These are phyloP conservation scores for Limnothrissa miodon DNA, from an alignment of 2,113 vertebrate genomes.

Conservation along the genomic window DNA sequence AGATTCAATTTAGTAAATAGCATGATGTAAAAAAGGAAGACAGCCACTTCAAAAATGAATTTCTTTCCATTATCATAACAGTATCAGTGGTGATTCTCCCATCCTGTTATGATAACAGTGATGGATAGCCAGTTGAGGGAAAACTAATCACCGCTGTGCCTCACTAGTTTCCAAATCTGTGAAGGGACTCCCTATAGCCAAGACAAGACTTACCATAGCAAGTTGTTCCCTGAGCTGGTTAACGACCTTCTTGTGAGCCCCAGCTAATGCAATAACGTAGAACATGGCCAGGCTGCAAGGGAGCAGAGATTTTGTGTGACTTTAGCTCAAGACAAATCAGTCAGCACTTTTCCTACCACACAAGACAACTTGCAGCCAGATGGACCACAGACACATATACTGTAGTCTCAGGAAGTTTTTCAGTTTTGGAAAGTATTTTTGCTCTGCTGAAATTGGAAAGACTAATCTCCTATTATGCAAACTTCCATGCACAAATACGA, in stretches of 20 bases:
- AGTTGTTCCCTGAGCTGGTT: conserved; percentile 87
- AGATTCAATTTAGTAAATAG: too few species aligned
- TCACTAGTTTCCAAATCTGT: not conserved
- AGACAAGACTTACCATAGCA: conserved; percentile 76
- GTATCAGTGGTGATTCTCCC: too few species aligned
- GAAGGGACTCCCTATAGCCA: not conserved
- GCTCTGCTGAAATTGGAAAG: too few species aligned
- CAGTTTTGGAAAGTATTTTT: not conserved
- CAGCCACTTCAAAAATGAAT: too few species aligned
- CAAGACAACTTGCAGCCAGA: not conserved
- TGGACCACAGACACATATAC: not conserved
- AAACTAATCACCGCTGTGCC: not conserved
- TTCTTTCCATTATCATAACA: too few species aligned
- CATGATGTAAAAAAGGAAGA: too few species aligned
- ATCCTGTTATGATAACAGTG: not conserved
- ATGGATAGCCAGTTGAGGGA: not conserved
- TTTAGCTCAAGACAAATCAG: not conserved
- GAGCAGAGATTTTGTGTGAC: not conserved
- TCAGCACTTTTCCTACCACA: conserved; percentile 18
- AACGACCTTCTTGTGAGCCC: conserved; percentile 86
- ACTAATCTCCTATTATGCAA: too few species aligned
- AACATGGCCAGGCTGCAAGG: conserved; percentile 85
- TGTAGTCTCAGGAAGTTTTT: not conserved
- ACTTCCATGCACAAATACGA: too few species aligned
- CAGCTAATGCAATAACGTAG: conserved; percentile 87